Conservation (phyloP, 2,797 vertebrate species). For the Brotula barbata region DNA sequence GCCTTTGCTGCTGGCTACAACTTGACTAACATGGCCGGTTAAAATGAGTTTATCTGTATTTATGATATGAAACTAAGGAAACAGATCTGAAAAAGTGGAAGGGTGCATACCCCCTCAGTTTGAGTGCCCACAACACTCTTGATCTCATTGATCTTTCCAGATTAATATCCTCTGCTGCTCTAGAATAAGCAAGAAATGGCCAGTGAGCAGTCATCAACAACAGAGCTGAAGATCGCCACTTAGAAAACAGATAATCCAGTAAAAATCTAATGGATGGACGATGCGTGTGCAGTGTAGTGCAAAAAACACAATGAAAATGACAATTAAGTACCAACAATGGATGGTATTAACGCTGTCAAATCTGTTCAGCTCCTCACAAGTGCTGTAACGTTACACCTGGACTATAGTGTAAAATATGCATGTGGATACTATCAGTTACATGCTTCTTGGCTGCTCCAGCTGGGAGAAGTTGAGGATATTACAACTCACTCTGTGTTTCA, state of each 20-base stretch:
- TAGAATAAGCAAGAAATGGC: background rate
- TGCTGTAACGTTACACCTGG: slow-evolving; percentile 72
- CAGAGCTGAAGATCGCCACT: background rate
- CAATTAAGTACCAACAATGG: no score
- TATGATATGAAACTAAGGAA: background rate
- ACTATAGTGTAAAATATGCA: slow-evolving; percentile 75
- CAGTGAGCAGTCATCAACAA: background rate
- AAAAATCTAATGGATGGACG: no score
- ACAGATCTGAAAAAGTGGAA: no score
- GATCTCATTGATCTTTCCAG: background rate
- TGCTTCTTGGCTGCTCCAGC: slow-evolving; percentile 64
- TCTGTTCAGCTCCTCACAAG: slow-evolving; percentile 70
- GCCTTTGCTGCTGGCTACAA: no score
- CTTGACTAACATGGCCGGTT: background rate
- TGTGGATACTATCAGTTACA: slow-evolving; percentile 75
- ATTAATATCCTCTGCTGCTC: background rate
- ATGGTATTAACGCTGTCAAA: slow-evolving; percentile 64
- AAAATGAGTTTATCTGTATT: background rate
- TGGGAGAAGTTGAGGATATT: slow-evolving; percentile 72
- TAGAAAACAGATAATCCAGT: background rate
- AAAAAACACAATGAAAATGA: no score
- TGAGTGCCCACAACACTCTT: no score
- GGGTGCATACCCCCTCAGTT: no score
- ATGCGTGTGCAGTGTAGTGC: no score
- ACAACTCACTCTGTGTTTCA: slow-evolving; percentile 72